A percentile compares a stretch with the other conserved stretches of the same genome.
Conservation (phyloP, 2,797 vertebrate genomes). For the Phrynocephalus guinanensis region DNA sequence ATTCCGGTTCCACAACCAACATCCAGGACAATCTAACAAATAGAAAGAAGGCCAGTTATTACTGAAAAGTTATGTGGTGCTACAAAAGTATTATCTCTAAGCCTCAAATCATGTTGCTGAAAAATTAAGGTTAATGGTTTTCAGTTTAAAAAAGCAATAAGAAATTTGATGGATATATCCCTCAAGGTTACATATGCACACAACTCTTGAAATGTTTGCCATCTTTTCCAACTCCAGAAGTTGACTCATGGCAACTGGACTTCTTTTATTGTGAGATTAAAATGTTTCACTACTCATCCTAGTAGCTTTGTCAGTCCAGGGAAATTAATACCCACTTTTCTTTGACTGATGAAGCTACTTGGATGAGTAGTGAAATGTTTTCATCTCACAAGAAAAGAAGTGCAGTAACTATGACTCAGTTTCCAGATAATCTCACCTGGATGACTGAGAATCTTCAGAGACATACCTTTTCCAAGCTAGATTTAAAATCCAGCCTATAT, state of each 20-base stretch:
- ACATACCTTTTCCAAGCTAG: not conserved
- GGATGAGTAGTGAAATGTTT: too few species aligned
- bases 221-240: too few species aligned
- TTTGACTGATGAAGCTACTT: too few species aligned
- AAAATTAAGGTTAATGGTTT: not conserved
- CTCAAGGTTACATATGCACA: not conserved
- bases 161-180: not conserved
- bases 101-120: not conserved
- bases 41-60: not conserved
- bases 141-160: not conserved
- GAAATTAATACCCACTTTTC: too few species aligned
- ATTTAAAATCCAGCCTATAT: not conserved
- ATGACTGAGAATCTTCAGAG: too few species aligned
- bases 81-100: not conserved
- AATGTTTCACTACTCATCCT: too few species aligned
- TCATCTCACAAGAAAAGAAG: too few species aligned
- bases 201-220: not conserved
- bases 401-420: too few species aligned
- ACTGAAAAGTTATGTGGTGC: not conserved
- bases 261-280: too few species aligned
- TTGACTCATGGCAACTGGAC: too few species aligned
- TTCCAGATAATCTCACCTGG: too few species aligned
- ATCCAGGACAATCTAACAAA: conserved; percentile 89
- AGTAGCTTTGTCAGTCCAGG: too few species aligned
- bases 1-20: conserved; percentile 97